These are phyloP conservation scores for Phaenicophaeus curvirostris DNA, from an alignment of 2,797 vertebrate species.

Conservation along the genomic window DNA sequence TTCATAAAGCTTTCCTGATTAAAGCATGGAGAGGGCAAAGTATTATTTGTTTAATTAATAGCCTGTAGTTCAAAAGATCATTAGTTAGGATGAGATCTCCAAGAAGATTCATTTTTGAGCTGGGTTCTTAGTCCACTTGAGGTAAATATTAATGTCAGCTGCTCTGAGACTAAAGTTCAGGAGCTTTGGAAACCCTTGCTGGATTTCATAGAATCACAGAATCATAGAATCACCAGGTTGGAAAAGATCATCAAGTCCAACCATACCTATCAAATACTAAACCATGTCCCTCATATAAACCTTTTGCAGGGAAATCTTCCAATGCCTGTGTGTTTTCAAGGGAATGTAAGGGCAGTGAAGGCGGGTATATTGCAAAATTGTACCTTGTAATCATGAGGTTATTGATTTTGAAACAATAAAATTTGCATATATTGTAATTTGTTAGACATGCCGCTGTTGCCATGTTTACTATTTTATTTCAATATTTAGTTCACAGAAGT, in stretches of 20 bases:
- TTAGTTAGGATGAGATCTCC: not conserved
- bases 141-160: not conserved
- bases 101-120: not conserved
- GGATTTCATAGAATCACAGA: no score
- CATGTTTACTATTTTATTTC: not conserved
- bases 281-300: no score
- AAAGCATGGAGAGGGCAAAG: not conserved
- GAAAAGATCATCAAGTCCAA: no score
- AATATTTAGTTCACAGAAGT: not conserved
- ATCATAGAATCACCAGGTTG: no score
- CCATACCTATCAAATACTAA: no score
- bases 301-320: not conserved
- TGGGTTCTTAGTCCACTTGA: not conserved
- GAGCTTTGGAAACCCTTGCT: not conserved
- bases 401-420: not conserved
- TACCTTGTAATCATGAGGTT: not conserved
- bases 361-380: not conserved
- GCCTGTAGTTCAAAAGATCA: not conserved
- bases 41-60: constrained; percentile 15
- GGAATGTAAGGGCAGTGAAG: not conserved
- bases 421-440: not conserved
- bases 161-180: not conserved
- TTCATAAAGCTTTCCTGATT: not conserved
- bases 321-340: not conserved
- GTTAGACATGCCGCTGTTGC: not conserved